Base-by-base conservation (phyloP, 2,888 invertebrate genomes). In the Parascotia fuliginaria region DNA sequence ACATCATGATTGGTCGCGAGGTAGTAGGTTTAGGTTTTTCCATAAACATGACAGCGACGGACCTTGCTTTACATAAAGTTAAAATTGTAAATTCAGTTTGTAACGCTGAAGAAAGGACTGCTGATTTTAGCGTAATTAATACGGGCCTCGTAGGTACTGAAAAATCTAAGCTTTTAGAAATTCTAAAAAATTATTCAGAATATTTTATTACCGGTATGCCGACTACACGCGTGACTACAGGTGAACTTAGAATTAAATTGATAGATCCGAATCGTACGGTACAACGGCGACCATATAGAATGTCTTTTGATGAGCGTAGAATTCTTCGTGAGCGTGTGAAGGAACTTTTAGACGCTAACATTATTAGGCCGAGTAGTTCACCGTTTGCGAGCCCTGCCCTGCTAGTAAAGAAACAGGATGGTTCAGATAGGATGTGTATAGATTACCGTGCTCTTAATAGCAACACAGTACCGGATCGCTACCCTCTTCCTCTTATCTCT, bases 281-380 rank as follows among this genome's bases (percentile, higher is more conserved):
- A 3, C 19, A 45, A 19, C n/a, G 51, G 13, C 36, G 51, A 3
- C 51, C 51, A 2, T 45, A 51, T 14, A 15, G 44, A 1, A 11
- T 41, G 0, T 32, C 36, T 6, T 15, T 33, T 0, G 22, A 34
- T 3, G 53, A 54, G 22, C 27, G 48, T 0, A 5, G 7, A 6
- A 12, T 47, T 12, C 11, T 53, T n/a, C 42, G 37, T 22, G n/a
- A 22, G 1, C 22, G 24, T 13, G 15, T 43, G 1, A 6, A 11
- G 0, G 44, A 54, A 9, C 11, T 54, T 1, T 14, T 46, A n/a
- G 11, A 9, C 1, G 49, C 49, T 0, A 31, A 31, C 9, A 40
- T 50, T 0, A 50, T 55, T 15, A 22, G 49, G 3, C 40, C 46
- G 13, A 55, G 55, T 12, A 13, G 29, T 9, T 55, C 48, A 1